Base-by-base conservation (phyloP, 2,113 vertebrate genomes). In the Fregetta grallaria region DNA sequence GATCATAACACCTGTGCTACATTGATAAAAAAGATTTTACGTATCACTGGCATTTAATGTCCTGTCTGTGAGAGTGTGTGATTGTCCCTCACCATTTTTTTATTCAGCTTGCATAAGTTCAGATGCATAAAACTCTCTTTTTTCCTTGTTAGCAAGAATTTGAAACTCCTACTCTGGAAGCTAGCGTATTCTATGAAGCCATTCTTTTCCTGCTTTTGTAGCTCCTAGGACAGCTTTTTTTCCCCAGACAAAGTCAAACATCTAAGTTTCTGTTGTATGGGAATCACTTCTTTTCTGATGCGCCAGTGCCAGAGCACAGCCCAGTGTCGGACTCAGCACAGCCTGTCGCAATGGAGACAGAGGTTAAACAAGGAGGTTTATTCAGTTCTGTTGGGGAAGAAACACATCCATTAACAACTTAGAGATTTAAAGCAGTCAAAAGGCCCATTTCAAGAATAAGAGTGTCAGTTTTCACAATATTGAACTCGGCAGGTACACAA, bases 361-460 rank as follows among this genome's bases (percentile, higher is more conserved):
- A 97, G 96, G 95, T 97, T 97, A 97, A 97, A 96, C 89, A 95
- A 94, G 97, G 78, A 94, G 94, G 95, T 97, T 96, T 96, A 94
- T 95, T 97, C 96, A 93, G 66, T 96, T 66, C 92, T 95, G 62
- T 86, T 97, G 91, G 77, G 91, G 92, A 95, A 92, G 96, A 96
- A 97, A 96, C 84, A 97, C 77, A 73, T 95, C 89, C 78, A 86
- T 95, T 96, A 96, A 68, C 87, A 94, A 93, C 93, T 63, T 55
- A 70, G 71, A 90, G 91, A 89, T 92, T 96, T 95, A 91, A 94
- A 96, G 96, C 80, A 78, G 92, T 91, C 94, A 95, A 96, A 96
- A 96, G 96, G 88, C 91, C 92, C 95, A 96, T 96, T 97, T 97
- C 87, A 96, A 95, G 93, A 90, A 92, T 86, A 79, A 97, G 94